Base-by-base conservation (phyloP, 2,888 invertebrate species). In the Drosophila niveifrons region DNA sequence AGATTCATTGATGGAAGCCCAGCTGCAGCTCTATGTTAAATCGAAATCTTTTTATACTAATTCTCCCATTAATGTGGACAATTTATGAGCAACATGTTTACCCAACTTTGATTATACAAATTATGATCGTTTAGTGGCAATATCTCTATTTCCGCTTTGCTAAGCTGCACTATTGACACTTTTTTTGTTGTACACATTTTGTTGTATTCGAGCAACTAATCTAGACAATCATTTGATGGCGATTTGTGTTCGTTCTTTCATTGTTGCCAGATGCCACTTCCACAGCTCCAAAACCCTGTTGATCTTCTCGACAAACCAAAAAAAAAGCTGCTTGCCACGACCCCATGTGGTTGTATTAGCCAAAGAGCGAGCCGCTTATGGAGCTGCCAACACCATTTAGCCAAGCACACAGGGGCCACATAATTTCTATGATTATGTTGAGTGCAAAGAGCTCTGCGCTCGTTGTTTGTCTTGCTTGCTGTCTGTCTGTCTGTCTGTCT, bases 341-440 rank as follows among this genome's bases (percentile, higher is more conserved):
- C 78, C 82, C 82, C 85, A 82, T 82, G 82, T 56, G 39, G 39
- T 41, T 13, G 65, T 78, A 75, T 86, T 83, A 83, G 81, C 79
- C 68, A n/a, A 1, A 23, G 4, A 23, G 23, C 23, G 23, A 23
- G 57, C 53, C 55, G 83, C 72, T 75, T 75, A 71, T 67, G 72
- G 47, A 66, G 64, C 70, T 83, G 84, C 75, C 83, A 86, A 86
- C 80, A 70, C 68, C 71, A 82, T 80, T 80, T 76, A 68, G 78
- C 74, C 80, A 52, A 62, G 72, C 23, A 23, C 23, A 29, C 63
- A 53, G 67, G 62, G 72, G 71, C 65, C 65, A 62, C 78, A 87
- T 85, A 78, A 88, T 86, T 75, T 81, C 80, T 73, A 83, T 80
- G 86, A 85, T 83, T 85, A 85, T 79, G 75, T 58, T 47, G 70